phyloP scores from a whole-genome alignment of 2,797 vertebrate genomes.

The Gila robusta region DNA sequence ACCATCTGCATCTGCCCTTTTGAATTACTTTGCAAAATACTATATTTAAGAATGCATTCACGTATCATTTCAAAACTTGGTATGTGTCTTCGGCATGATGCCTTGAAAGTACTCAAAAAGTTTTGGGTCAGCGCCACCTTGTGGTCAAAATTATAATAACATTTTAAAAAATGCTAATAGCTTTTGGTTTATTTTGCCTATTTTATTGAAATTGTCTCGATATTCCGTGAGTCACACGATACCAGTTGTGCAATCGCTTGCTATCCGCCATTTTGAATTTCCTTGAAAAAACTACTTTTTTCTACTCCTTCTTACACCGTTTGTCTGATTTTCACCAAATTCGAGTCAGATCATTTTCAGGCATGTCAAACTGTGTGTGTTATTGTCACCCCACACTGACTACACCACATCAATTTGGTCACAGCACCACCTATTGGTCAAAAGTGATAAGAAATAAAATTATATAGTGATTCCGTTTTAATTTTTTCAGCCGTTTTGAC shows the following conservation, averaged over 20 bases:
- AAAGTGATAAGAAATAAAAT: not conserved
- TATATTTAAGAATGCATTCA: not conserved
- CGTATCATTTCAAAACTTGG: not conserved
- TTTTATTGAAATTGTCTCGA: not conserved
- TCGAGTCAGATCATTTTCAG: not conserved
- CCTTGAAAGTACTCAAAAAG: not conserved
- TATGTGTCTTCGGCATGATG: not conserved
- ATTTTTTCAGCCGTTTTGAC: not conserved
- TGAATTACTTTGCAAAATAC: not conserved
- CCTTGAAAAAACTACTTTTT: not conserved
- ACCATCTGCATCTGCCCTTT: not conserved
- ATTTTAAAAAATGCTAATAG: not conserved
- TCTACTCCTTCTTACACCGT: not conserved
- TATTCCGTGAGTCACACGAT: not conserved
- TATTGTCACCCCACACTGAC: not conserved
- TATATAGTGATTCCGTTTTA: too few species aligned
- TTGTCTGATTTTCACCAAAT: not conserved
- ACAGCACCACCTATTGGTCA: not conserved
- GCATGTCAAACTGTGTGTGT: not conserved
- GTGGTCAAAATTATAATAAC: not conserved
- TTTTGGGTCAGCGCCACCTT: not conserved
- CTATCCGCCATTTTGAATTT: not conserved
- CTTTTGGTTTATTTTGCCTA: not conserved
- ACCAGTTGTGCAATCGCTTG: not conserved
- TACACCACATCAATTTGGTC: not conserved